These are phyloP conservation scores for Carcinoscorpius rotundicauda DNA, from an alignment of 1,140 invertebrate genomes.

Conservation along the genomic window DNA sequence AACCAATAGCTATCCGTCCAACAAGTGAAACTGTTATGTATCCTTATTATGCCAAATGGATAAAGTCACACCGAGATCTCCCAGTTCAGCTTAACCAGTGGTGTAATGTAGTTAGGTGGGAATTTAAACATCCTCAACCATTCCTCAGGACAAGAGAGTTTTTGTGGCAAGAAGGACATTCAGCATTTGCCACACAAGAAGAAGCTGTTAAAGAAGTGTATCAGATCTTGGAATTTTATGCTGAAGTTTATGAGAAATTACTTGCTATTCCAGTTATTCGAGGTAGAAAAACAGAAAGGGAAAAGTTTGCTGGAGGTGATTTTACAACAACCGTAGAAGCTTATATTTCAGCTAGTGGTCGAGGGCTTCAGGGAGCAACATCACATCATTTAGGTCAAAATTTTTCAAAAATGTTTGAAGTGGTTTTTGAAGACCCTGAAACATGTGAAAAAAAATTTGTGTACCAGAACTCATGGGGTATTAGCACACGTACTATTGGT, in stretches of 20 bases:
- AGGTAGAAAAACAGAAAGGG: slow-evolving; percentile 95
- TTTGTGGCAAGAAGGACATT: slow-evolving; percentile 99
- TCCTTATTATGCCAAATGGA: slow-evolving; percentile 95
- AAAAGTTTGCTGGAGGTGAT: slow-evolving; percentile 97
- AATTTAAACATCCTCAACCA: slow-evolving; percentile 99
- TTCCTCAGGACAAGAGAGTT: slow-evolving; percentile 96
- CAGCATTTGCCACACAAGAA: slow-evolving; percentile 67
- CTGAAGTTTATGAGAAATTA: slow-evolving; percentile 76
- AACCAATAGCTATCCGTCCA: slow-evolving; percentile 96
- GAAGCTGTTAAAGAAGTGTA: slow-evolving; percentile 85
- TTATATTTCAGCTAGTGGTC: slow-evolving; percentile 84
- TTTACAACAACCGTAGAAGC: slow-evolving; percentile 96
- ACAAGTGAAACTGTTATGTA: slow-evolving; percentile 99
- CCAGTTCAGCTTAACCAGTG: slow-evolving; percentile 96
- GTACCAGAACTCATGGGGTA: slow-evolving; percentile 97
- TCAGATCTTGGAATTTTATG: slow-evolving; percentile 61
- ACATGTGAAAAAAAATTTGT: slow-evolving; percentile 80
- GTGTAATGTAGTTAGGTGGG: slow-evolving; percentile 99
- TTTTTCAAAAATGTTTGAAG: slow-evolving; percentile 99
- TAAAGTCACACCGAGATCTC: slow-evolving; percentile 93
- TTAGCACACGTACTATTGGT: slow-evolving; percentile 84
- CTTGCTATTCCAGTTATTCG: slow-evolving; percentile 90
- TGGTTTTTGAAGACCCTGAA: slow-evolving; percentile 82
- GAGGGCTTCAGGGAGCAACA: slow-evolving; percentile 92
- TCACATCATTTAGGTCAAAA: slow-evolving; percentile 98